Evolutionary conservation across 2,797 vertebrate genomes (phyloP), one percentile per base, ranked within the genome.

Genomic region (Coranthus polyacanthus): DNA sequence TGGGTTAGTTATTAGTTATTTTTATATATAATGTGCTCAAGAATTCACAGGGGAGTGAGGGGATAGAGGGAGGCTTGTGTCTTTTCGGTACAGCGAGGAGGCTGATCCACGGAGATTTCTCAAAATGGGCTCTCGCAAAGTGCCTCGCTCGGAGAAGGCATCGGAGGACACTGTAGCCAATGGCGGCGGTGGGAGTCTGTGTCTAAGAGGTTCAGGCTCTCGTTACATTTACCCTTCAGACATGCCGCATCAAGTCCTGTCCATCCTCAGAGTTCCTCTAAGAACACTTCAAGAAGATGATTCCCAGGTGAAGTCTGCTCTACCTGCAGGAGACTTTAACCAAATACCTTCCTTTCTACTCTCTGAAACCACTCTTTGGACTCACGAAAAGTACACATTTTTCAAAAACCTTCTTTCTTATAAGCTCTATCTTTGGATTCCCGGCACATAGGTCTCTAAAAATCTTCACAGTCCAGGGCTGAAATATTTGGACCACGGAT

Each of bases 71-170:
- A 24, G 66, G 83, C 79, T 85, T 81, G 86, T 86, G 84, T 89
- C 78, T 89, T 88, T 79, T 83, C 64, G 42, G 66, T 65, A 80
- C 74, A 70, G 83, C 45, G 68, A 78, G 82, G 42, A 49, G 78
- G 76, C 86, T 90, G 90, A 92, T 88, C 86, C 88, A 59, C 3
- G 66, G 83, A 86, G 86, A 88, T 90, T 90, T 88, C 56, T 77
- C 80, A 47, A 92, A 92, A 89, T 86, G 78, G 83, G 83, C 79
- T 91, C 86, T 75, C 15, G 52, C 66, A 83, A 85, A 89, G 83
- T 63, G 70, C 80, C 58, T 72, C n/a, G 36, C 73, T 79, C 38
- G 47, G 68, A 76, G 76, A 61, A 90, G 86, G 75, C 83, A 78
- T 47, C 9, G 26, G 77, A 80, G 85, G 83, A 82, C 80, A 80